phyloP scores from a whole-genome alignment of 2,797 vertebrate species.

The Rhinella marina region DNA sequence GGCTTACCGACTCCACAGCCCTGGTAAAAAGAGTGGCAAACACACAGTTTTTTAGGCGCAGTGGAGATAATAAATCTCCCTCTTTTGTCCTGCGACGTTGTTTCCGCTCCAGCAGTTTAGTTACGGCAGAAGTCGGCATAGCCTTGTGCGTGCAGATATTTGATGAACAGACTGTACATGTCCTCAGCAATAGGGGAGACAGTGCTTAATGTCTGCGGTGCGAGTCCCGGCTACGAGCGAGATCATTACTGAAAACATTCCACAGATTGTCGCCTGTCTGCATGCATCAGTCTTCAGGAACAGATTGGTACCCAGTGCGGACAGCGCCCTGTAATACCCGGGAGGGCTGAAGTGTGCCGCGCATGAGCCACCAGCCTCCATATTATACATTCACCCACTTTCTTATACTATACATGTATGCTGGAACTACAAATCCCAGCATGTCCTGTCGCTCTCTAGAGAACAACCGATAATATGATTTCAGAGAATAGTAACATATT shows the following conservation, averaged over 20 bases:
- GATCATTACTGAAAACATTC: conserved; percentile 7
- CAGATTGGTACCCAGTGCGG: not conserved
- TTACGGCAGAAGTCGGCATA: not conserved
- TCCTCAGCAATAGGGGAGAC: conserved; percentile 11
- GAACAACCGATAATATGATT: too few species aligned
- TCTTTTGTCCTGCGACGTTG: not conserved
- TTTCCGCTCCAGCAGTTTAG: not conserved
- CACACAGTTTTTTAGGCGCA: too few species aligned
- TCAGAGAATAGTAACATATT: too few species aligned
- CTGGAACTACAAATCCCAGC: not conserved
- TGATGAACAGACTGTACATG: conserved; percentile 33
- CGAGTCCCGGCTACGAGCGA: conserved; percentile 14
- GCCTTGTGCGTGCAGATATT: not conserved
- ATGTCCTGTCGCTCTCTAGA: too few species aligned
- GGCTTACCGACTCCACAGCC: too few species aligned
- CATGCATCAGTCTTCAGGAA: not conserved
- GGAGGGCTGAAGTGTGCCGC: not conserved
- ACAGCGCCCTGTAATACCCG: too few species aligned
- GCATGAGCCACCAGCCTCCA: not conserved
- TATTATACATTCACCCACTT: not conserved
- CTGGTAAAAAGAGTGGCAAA: too few species aligned
- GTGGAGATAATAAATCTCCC: too few species aligned
- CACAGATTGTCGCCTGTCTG: conserved; percentile 28
- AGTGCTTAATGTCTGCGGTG: conserved; percentile 27
- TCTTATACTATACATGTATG: not conserved